Evolutionary conservation across 1,140 invertebrate species (phyloP).

Genomic region (Marisa cornuarietis): DNA sequence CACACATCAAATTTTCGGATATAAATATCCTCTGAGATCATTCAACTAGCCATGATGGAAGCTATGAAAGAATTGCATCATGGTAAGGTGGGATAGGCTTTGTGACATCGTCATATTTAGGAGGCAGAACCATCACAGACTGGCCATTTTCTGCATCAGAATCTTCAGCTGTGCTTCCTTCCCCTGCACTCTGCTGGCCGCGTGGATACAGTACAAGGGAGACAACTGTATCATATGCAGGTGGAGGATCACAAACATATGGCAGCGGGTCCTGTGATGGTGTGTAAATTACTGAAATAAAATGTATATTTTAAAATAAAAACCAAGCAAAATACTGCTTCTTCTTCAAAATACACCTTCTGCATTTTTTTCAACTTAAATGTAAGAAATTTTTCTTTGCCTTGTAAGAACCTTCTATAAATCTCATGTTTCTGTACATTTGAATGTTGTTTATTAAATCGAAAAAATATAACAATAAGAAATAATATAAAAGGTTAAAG

Average conservation of each 20-base stretch:
- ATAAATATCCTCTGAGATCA: no score
- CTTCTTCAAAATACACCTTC: no score
- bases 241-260: constrained; percentile 36
- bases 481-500: no score
- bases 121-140: constrained; percentile 40
- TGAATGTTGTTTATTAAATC: no score
- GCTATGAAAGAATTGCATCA: constrained; percentile 26
- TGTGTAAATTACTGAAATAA: constrained; percentile 46
- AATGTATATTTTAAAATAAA: background rate
- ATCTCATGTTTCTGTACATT: no score
- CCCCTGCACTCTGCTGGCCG: background rate
- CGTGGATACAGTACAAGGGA: constrained; percentile 23
- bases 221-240: constrained; percentile 46
- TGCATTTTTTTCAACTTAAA: no score
- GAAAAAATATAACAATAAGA: no score
- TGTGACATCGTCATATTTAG: constrained; percentile 45
- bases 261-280: constrained; percentile 45
- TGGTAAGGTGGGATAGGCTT: constrained; percentile 44
- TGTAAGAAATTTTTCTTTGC: no score
- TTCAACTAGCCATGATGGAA: background rate
- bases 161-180: constrained; percentile 19
- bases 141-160: constrained; percentile 18
- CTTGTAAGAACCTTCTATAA: no score
- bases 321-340: no score
- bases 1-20: no score